These are phyloP conservation scores for Phrynocephalus vlangalii DNA, from an alignment of 2,797 vertebrate species.

Conservation along the genomic window DNA sequence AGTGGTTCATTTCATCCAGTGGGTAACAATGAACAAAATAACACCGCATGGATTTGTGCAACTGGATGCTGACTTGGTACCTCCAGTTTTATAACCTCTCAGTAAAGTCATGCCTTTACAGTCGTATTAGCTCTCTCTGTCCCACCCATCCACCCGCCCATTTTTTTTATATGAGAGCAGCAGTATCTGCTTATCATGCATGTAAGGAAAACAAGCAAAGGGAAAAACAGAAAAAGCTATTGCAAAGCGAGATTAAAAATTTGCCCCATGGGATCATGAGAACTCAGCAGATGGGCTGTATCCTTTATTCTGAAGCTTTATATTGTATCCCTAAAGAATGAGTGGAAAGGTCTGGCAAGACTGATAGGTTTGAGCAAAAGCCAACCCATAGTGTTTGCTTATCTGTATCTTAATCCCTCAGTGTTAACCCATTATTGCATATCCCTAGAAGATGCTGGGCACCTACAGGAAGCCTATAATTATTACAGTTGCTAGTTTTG, in stretches of 20 bases:
- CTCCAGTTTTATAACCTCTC: neutral
- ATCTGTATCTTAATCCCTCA: neutral
- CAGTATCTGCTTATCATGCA: neutral
- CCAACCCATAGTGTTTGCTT: constrained; percentile 31
- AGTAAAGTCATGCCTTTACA: neutral
- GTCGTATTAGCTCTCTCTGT: neutral
- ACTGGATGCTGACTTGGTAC: neutral
- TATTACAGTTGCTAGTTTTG: constrained; percentile 32
- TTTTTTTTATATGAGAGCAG: neutral
- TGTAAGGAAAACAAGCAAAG: neutral
- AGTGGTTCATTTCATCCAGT: neutral
- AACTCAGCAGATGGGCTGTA: neutral
- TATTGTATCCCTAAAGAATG: neutral
- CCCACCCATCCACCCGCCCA: neutral
- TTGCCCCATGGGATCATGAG: constrained; percentile 15
- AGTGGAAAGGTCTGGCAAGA: constrained; percentile 25
- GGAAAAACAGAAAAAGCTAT: neutral
- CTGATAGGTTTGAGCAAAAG: neutral
- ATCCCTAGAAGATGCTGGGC: constrained; percentile 55
- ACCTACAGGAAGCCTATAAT: constrained; percentile 31
- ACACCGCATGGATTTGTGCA: neutral
- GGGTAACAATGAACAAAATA: neutral
- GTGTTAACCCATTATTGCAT: constrained; percentile 49
- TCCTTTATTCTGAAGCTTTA: constrained; percentile 28
- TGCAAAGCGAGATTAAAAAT: constrained; percentile 10